Evolutionary conservation across 2,797 vertebrate species (phyloP).

Genomic region (Orientallactaga sibirica): DNA sequence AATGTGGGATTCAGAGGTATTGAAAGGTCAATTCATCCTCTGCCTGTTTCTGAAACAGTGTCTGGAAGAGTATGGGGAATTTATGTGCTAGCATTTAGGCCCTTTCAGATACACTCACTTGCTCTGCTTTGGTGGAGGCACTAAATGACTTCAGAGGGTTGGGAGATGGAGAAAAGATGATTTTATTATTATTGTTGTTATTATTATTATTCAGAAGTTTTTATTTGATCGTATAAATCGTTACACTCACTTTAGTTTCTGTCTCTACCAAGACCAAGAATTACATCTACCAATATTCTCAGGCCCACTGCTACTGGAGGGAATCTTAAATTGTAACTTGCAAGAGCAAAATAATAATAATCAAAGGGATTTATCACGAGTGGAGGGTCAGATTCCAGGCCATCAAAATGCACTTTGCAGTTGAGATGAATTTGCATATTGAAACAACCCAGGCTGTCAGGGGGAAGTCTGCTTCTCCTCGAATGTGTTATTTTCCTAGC

Average conservation of each 20-base stretch:
- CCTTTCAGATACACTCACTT: conserved; percentile 7
- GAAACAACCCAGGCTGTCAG: background rate
- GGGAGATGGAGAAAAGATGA: conserved; percentile 29
- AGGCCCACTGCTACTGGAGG: conserved; percentile 14
- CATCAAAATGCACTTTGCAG: background rate
- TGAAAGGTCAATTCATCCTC: conserved; percentile 24
- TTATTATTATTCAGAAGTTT: conserved; percentile 60
- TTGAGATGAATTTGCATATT: conserved; percentile 22
- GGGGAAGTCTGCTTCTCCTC: conserved; percentile 4
- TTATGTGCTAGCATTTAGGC: conserved; percentile 21
- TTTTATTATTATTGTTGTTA: conserved; percentile 61
- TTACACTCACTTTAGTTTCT: conserved; percentile 65
- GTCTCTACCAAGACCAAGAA: conserved; percentile 44
- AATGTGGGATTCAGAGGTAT: background rate
- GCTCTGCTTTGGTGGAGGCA: conserved; percentile 10
- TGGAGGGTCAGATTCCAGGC: conserved; percentile 18
- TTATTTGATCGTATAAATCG: conserved; percentile 55
- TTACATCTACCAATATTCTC: conserved; percentile 54
- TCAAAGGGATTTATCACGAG: conserved; percentile 29
- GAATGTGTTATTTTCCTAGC: background rate
- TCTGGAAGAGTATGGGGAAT: conserved; percentile 27
- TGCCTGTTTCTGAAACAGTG: conserved; percentile 48
- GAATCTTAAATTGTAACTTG: conserved; percentile 64
- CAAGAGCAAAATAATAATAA: conserved; percentile 49
- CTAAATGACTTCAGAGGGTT: conserved; percentile 67